These are phyloP conservation scores for Drosophila koepferae DNA, from an alignment of 2,888 invertebrate genomes.

Conservation along the genomic window DNA sequence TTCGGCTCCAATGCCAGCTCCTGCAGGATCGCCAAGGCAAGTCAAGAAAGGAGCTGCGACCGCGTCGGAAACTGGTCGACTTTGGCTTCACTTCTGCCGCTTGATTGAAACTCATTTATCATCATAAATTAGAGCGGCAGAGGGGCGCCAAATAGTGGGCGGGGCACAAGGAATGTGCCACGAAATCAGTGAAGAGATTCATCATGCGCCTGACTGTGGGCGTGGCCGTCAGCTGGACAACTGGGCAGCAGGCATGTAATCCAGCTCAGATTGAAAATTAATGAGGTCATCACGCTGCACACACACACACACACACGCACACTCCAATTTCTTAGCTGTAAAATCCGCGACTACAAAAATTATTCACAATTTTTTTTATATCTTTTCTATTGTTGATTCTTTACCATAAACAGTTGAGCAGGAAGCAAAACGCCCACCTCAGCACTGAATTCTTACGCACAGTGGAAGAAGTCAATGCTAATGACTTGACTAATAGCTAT, in stretches of 20 bases:
- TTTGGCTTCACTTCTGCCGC: constrained; percentile 77
- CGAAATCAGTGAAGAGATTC: constrained; percentile 69
- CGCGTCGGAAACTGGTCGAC: constrained; percentile 58
- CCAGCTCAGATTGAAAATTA: constrained; percentile 83
- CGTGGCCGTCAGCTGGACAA: constrained; percentile 42
- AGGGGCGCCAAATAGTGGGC: constrained; percentile 12
- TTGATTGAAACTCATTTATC: constrained; percentile 81
- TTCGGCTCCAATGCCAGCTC: not conserved
- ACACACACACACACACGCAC: constrained; percentile 36
- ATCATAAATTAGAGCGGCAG: constrained; percentile 73
- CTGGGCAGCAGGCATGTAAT: constrained; percentile 68
- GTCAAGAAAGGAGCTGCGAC: constrained; percentile 19
- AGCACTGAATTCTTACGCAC: not conserved
- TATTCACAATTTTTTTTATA: constrained; percentile 32
- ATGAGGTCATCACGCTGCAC: constrained; percentile 80
- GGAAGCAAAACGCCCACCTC: constrained; percentile 11
- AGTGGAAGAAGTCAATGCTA: constrained; percentile 39
- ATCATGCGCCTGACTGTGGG: constrained; percentile 62
- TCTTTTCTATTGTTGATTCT: constrained; percentile 46
- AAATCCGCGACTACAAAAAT: constrained; percentile 54
- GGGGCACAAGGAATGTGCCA: constrained; percentile 36
- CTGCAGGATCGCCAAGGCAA: constrained; percentile 37
- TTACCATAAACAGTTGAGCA: constrained; percentile 17
- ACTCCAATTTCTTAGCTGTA: constrained; percentile 45
- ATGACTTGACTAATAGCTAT: constrained; percentile 6